Evolutionary conservation across 2,888 invertebrate species (phyloP), one percentile per base, ranked within the genome.

Genomic region (Cyclophora albipunctata): DNA sequence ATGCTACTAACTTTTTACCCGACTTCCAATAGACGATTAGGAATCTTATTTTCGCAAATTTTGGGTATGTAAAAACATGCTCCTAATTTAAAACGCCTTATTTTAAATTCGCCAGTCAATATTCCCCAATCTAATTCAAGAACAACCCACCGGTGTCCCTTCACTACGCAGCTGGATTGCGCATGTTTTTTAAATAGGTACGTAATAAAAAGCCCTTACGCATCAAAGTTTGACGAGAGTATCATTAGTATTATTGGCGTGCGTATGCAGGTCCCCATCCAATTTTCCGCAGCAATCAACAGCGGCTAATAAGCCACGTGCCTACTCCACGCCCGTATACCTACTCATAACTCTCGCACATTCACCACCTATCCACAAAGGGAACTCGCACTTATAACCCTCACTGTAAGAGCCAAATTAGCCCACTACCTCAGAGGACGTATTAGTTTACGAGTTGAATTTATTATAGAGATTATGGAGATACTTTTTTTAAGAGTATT

Each of bases 261-360:
- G 65, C 65, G 66, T 70, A 72, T 71, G 69, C 67, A 70, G 66
- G 70, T 75, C 73, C 75, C 74, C 69, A 69, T 75, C 74, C 79
- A 79, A 81, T 79, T 78, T 75, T 69, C 73, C 62, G 64, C 69
- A 66, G 73, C 74, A 78, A 81, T 81, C 77, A 79, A 74, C 72
- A 71, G 73, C 67, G 66, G 75, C 74, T 81, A 81, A 78, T 80
- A 77, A 75, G 73, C 67, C 67, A 66, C 65, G 66, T 63, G 65
- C 63, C 64, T 67, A 71, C 63, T 67, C 37, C 37, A 37, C 37
- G 4, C 37, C 71, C 70, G 69, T 68, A 68, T 71, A 66, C 64
- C 67, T 64, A 69, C 67, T 63, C 58, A 55, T 57, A 53, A 53
- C 51, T 55, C 52, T 42, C 48, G 47, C 37, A 37, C 37, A 37